A percentile compares a stretch with the other conserved stretches of the same genome.
phyloP scores from a whole-genome alignment of 1,140 invertebrate genomes.

The Physella acuta region DNA sequence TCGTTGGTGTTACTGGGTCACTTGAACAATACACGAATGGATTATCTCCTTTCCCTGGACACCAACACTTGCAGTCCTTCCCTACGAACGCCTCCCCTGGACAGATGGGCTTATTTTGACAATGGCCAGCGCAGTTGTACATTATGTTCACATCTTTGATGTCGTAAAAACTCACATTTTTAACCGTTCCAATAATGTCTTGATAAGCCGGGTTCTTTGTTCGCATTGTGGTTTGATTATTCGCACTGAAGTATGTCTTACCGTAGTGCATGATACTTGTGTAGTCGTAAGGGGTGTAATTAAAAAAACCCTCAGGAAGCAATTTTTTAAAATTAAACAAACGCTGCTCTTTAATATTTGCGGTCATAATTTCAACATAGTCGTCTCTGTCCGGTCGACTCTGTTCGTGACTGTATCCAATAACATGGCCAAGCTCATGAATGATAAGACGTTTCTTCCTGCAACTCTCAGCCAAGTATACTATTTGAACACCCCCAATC shows the following conservation, averaged over 20 bases:
- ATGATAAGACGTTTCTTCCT: constrained; percentile 40
- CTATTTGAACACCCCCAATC: constrained; percentile 18
- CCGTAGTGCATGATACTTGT: constrained; percentile 91
- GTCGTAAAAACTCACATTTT: constrained; percentile 42
- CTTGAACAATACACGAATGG: no score
- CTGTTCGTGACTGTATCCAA: constrained; percentile 67
- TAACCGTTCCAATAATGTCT: constrained; percentile 35
- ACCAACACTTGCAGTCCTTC: constrained; percentile 26
- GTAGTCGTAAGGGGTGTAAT: constrained; percentile 89
- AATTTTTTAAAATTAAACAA: constrained; percentile 96
- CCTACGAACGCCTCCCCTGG: constrained; percentile 29
- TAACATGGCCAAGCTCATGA: constrained; percentile 55
- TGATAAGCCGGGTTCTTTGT: constrained; percentile 36
- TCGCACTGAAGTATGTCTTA: constrained; percentile 23
- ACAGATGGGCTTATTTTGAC: constrained; percentile 4
- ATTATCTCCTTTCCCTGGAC: constrained; percentile 25
- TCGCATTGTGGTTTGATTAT: constrained; percentile 34
- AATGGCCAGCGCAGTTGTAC: constrained; percentile 34
- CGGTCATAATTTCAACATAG: constrained; percentile 46
- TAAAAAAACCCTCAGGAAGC: constrained; percentile 89
- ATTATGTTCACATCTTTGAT: constrained; percentile 42
- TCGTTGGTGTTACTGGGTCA: no score
- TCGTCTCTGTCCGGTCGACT: constrained; percentile 57
- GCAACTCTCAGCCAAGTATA: constrained; percentile 12
- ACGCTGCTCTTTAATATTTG: constrained; percentile 41